Evolutionary conservation across 2,797 vertebrate genomes (phyloP).

Genomic region (Dendrocincla fuliginosa): DNA sequence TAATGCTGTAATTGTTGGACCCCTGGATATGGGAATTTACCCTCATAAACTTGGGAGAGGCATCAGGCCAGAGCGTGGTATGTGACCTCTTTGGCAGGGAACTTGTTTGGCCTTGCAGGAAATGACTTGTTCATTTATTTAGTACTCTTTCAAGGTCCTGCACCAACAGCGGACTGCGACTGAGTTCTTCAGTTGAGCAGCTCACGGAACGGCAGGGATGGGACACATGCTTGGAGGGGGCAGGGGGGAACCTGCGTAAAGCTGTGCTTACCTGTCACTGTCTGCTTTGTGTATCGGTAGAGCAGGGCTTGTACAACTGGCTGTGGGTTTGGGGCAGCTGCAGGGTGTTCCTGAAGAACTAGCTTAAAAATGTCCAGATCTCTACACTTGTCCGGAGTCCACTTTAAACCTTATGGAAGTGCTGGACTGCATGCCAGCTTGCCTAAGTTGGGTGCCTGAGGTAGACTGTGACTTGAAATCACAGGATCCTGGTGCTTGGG

Average conservation of each 20-base stretch:
- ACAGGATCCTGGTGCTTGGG: rapidly evolving
- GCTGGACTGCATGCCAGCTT: rapidly evolving
- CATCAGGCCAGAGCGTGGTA: constrained; percentile 47
- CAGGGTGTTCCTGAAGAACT: neutral
- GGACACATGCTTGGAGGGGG: neutral
- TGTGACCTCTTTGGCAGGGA: constrained; percentile 68
- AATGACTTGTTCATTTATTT: constrained; percentile 47
- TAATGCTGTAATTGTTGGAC: constrained; percentile 10
- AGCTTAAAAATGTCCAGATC: neutral
- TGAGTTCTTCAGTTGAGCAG: neutral
- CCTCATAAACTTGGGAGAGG: constrained; percentile 58
- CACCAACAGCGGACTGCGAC: neutral
- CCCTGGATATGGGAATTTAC: constrained; percentile 66
- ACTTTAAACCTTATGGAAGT: rapidly evolving
- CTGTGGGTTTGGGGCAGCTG: neutral
- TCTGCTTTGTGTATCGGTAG: rapidly evolving
- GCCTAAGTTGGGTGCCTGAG: neutral
- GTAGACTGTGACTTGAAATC: neutral
- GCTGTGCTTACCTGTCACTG: neutral
- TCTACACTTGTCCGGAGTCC: neutral
- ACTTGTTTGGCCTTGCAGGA: constrained; percentile 59
- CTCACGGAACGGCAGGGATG: neutral
- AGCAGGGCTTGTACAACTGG: neutral
- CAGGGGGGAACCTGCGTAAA: rapidly evolving
- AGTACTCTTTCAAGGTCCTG: constrained; percentile 39